Evolutionary conservation across 2,888 invertebrate genomes (phyloP), one percentile per base, ranked within the genome.

Genomic region (Bibio marci): DNA sequence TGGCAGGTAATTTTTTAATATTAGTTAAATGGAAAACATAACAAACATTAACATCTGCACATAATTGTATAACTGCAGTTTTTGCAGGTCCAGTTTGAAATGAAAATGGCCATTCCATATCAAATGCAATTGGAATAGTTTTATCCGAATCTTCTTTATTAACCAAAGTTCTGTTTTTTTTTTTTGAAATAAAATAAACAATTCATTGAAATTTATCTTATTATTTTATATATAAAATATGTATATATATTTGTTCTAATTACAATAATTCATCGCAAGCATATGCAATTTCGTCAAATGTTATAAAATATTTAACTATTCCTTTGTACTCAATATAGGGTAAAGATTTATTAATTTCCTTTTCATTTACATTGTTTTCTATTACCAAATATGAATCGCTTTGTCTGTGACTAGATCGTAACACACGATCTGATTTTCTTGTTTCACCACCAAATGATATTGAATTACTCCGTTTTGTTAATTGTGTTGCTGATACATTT

Each of bases 101-200:
- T 40, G 57, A 65, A 48, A 74, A 73, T 5, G 73, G 73, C 76
- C 76, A 76, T 52, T 76, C 76, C 55, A 74, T 61, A 50, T 76
- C 76, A 50, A 76, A 76, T 4, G 76, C 73, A 43, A 76, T 54
- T 4, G 70, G 65, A 28, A 71, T 55, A 15, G 61, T 45, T 4
- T 58, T 57, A 18, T 50, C 50, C 12, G 45, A 37, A 39, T 40
- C 4, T 50, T 58, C 52, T 19, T 49, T 49, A 3, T 57, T 51
- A 2, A 61, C 55, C 57, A 57, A 59, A 48, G 54, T 51, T 43
- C 59, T 59, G 17, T 14, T 12, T 14, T 7, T 5, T 12, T 4
- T 19, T 4, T 12, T 22, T 38, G 36, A 12, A 19, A 26, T 17
- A 25, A 35, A 10, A 30, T 15, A 10, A 18, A 35, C 35, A 13